Conservation (phyloP, 2,797 vertebrate species). For the Arvicola amphibius region DNA sequence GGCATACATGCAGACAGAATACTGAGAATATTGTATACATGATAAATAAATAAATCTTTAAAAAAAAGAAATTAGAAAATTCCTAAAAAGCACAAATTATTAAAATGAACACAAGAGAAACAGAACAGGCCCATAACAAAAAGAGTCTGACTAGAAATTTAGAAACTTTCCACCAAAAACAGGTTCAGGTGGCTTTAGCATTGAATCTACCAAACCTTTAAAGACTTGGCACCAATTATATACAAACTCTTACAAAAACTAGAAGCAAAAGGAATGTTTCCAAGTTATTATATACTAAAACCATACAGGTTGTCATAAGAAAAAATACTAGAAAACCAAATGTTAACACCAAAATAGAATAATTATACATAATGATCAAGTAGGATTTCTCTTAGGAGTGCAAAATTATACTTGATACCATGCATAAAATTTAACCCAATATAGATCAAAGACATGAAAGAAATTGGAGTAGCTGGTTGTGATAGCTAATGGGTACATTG, state of each 20-base stretch:
- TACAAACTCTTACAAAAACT: background rate
- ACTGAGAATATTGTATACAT: no score
- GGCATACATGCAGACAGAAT: no score
- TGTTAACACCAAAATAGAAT: background rate
- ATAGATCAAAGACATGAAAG: background rate
- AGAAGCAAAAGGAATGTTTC: background rate
- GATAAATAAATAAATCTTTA: no score
- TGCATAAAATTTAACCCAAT: background rate
- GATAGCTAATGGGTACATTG: background rate
- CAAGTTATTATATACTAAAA: background rate
- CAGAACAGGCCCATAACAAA: background rate
- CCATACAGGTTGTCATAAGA: background rate
- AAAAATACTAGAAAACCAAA: background rate
- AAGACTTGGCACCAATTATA: background rate
- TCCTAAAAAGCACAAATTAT: background rate
- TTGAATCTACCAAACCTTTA: background rate
- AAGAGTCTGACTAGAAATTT: background rate
- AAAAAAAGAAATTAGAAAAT: background rate
- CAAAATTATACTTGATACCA: background rate
- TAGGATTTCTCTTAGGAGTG: background rate
- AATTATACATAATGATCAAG: background rate
- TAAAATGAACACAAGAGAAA: background rate
- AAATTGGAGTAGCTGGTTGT: background rate
- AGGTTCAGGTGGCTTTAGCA: background rate
- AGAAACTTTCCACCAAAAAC: background rate